Evolutionary conservation across 2,113 vertebrate species (phyloP).

Genomic region (Mobula hypostoma): DNA sequence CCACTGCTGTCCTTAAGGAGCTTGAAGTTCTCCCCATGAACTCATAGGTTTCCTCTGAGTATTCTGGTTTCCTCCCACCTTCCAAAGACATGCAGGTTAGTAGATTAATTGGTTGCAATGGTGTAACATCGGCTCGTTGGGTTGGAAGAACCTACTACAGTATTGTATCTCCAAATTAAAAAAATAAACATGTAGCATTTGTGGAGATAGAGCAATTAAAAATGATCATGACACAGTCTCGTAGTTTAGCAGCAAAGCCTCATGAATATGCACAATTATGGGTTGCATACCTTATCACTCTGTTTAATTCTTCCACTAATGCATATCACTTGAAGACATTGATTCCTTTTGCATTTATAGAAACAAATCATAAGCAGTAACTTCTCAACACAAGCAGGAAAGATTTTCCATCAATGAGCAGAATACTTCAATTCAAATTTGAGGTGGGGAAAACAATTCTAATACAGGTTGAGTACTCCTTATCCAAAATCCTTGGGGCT

Average conservation of each 20-base stretch:
- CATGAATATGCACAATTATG: conserved; percentile 42
- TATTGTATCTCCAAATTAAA: too few relatives aligned
- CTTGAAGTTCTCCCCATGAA: too few relatives aligned
- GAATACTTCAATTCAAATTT: conserved; percentile 76
- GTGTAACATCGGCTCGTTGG: too few relatives aligned
- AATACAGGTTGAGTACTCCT: too few relatives aligned
- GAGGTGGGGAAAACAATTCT: conserved; percentile 57
- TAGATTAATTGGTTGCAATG: too few relatives aligned
- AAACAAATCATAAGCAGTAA: conserved; percentile 69
- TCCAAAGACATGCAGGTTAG: too few relatives aligned
- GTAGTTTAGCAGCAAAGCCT: conserved; percentile 72
- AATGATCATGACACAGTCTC: conserved; percentile 72
- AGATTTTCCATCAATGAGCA: conserved; percentile 71
- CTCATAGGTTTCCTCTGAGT: too few relatives aligned
- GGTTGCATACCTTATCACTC: conserved; percentile 65
- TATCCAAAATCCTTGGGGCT: too few relatives aligned
- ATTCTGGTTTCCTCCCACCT: too few relatives aligned
- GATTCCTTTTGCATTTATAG: conserved; percentile 54
- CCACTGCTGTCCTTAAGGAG: too few relatives aligned
- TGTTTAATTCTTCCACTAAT: conserved; percentile 72
- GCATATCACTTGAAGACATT: conserved; percentile 55
- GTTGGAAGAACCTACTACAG: too few relatives aligned
- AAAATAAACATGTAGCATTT: conserved; percentile 71
- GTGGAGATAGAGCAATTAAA: conserved; percentile 74
- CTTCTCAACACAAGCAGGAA: conserved; percentile 66